These are phyloP conservation scores for Sparus aurata DNA, from an alignment of 2,797 vertebrate genomes.

Conservation along the genomic window DNA sequence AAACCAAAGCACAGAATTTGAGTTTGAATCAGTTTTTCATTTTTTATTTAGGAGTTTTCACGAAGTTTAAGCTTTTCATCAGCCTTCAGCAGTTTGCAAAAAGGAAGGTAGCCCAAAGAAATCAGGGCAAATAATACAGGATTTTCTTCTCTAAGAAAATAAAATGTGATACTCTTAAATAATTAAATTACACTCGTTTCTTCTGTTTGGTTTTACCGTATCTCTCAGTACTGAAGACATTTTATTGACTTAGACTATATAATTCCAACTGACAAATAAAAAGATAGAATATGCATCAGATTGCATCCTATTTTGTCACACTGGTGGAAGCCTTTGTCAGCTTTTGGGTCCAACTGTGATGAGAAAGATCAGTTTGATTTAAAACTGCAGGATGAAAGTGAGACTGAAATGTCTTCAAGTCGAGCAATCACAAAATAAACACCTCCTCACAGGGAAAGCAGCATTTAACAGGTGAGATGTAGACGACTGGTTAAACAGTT, in stretches of 20 bases:
- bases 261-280: background rate
- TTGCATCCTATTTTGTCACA: background rate
- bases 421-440: conserved; percentile 5
- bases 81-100: too few species aligned
- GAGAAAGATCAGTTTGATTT: background rate
- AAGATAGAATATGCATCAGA: background rate
- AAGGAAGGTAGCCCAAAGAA: too few species aligned
- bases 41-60: too few species aligned
- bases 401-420: conserved; percentile 1
- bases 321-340: too few species aligned
- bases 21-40: background rate
- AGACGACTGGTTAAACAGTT: background rate
- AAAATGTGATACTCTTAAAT: too few species aligned
- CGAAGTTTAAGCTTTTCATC: too few species aligned
- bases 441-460: background rate
- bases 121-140: background rate
- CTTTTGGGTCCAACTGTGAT: background rate
- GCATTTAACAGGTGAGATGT: background rate
- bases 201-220: too few species aligned
- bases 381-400: background rate
- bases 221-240: too few species aligned
- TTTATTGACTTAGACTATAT: background rate
- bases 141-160: background rate
- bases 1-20: background rate
- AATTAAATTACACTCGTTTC: too few species aligned